These are phyloP conservation scores for Chamaedrilus cognettii DNA, from an alignment of 2,888 invertebrate species.

Conservation along the genomic window DNA sequence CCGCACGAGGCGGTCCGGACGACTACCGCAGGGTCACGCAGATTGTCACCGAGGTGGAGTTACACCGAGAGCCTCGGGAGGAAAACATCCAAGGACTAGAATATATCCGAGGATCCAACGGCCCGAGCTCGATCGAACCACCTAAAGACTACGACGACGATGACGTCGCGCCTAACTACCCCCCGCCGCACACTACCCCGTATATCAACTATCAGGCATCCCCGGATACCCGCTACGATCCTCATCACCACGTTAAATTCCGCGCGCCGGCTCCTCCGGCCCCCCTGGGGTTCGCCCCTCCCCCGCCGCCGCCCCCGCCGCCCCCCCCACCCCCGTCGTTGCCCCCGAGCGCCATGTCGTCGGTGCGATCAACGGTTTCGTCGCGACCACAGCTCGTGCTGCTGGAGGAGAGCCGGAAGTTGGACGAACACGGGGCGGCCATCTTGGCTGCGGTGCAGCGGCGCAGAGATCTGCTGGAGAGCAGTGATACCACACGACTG, in stretches of 20 bases:
- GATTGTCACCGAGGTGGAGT: neutral
- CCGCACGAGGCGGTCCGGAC: too few species aligned
- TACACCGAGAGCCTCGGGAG: neutral
- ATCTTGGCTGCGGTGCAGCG: neutral
- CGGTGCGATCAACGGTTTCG: neutral
- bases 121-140: neutral
- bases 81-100: neutral
- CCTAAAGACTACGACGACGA: conserved; percentile 1
- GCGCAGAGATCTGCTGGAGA: neutral
- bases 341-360: neutral
- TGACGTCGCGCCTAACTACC: neutral
- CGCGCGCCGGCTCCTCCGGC: too few species aligned
- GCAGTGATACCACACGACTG: neutral
- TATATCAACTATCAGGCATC: too few species aligned
- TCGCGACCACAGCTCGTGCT: neutral
- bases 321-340: neutral
- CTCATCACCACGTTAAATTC: too few species aligned
- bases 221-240: neutral
- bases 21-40: too few species aligned
- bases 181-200: neutral
- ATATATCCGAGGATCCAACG: neutral
- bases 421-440: neutral
- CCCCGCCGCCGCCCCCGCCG: neutral
- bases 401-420: neutral
- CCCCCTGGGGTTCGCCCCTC: neutral